Base-by-base conservation (phyloP, 1,140 invertebrate species). In the Bombus balteatus region DNA sequence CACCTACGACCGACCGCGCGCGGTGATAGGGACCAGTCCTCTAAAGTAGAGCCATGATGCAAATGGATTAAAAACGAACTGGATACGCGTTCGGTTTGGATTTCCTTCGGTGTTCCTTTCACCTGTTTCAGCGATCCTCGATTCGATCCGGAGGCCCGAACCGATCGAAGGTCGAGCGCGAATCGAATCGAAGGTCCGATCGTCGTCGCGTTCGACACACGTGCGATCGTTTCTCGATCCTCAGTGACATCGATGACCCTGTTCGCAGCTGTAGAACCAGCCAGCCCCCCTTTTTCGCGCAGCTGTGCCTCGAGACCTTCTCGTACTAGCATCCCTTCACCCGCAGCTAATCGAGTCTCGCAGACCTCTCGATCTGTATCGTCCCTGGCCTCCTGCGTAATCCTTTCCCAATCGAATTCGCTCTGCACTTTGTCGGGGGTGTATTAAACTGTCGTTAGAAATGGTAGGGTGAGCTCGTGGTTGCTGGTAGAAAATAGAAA, bases 381-480 rank as follows among this genome's bases (percentile, higher is more conserved):
- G 78, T 82, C 81, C 73, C 59, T 71, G 79, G 68, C 25, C 68
- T 81, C 86, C 70, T 93, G 94, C 85, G 76, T 94, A 94, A 94
- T 94, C 94, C 94, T 94, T 94, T 91, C 89, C 89, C 91, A 87
- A 92, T 93, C 77, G 86, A 88, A 92, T 94, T 92, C 92, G 92
- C 90, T 68, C 43, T 80, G 71, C 62, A 34, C 83, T 76, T 87
- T 74, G 65, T 83, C 83, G 78, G 77, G 81, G 85, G 91, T 93
- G 87, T 87, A 93, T 93, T 91, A 93, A 93, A 93, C 89, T 75
- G 89, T 92, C 92, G 83, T 92, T 83, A 86, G 53, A 66, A 34
- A 75, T 25, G 28, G 22, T 18, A 83, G 62, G 53, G n/a, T 53
- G 28, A n/a, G 34, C 28, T 13, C 10, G 53, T 62, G n/a, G 72